Evolutionary conservation across 2,888 invertebrate genomes (phyloP).

Genomic region (Drosophila emarginata): DNA sequence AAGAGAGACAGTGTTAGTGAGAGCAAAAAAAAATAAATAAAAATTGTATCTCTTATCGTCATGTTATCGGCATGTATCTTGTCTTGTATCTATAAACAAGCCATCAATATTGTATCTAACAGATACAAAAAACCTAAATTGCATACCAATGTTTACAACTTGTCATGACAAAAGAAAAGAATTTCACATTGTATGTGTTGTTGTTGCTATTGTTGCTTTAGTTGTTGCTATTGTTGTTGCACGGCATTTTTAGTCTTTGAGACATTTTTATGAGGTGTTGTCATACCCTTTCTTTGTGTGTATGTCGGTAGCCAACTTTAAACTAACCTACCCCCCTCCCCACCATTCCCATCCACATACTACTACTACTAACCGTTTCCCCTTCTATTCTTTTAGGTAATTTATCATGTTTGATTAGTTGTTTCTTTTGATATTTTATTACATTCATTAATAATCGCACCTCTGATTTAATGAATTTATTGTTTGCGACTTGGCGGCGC

Average conservation of each 20-base stretch:
- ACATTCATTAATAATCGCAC: conserved; percentile 70
- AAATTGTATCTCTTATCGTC: conserved; percentile 2
- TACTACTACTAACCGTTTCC: background rate
- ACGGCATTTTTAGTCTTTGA: no score
- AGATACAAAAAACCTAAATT: conserved; percentile 66
- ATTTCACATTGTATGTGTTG: conserved; percentile 36
- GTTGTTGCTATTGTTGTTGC: background rate
- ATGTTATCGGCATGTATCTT: conserved; percentile 46
- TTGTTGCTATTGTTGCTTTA: background rate
- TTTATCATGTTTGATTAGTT: conserved; percentile 77
- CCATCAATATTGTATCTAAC: conserved; percentile 71
- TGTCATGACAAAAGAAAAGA: conserved; percentile 54
- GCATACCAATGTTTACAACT: conserved; percentile 73
- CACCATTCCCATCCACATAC: background rate
- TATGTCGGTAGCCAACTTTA: conserved; percentile 31
- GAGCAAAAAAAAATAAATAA: background rate
- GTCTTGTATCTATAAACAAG: conserved; percentile 38
- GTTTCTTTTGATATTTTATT: conserved; percentile 72
- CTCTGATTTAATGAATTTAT: conserved; percentile 69
- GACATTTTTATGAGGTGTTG: conserved; percentile 13
- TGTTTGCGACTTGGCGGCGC: conserved; percentile 39
- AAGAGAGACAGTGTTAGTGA: background rate
- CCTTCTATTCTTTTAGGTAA: conserved; percentile 28
- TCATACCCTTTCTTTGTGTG: conserved; percentile 21
- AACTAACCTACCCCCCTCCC: no score